Evolutionary conservation across 37 sponge, comb jelly and placozoan genomes (phyloP), one percentile per base, ranked within the genome.

Genomic region (Theonella swinhoei): DNA sequence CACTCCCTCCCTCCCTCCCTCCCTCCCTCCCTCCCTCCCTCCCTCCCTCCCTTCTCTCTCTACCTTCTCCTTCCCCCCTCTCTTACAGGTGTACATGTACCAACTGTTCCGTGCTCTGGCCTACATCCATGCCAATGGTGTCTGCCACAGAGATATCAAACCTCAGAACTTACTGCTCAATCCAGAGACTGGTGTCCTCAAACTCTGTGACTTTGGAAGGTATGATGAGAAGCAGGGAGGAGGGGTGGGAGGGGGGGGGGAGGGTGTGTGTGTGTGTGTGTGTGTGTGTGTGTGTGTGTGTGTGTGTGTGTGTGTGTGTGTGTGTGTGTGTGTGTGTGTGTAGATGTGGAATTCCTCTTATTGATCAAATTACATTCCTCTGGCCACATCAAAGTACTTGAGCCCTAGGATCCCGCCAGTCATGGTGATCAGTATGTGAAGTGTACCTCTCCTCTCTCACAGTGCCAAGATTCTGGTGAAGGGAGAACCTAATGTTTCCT

Each of bases 61-160:
- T 24, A 7, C 31, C 42, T 37, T 74, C 32, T 35, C 62, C 5
- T 64, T 28, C 32, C 42, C 61, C 28, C 36, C 36, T 80, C 9
- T 29, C 69, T 62, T 30, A 7, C 81, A 92, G 88, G 86, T 98
- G 68, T 94, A 96, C 90, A 90, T 98, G 95, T 98, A 98, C 72
- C 99, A 98, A 85, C 75, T 98, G 78, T 94, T 98, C 67, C 89
- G 99, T 17, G 81, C 97, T 0, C 83, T 98, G 66, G 99, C 96
- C 31, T 98, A 98, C 93, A 98, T 98, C 71, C 99, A 98, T 76
- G 96, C 95, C 58, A 91, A 92, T 42, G 99, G 99, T 1, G 98
- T 98, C 29, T 98, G 99, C 73, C 99, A 98, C 79, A 43, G 99
- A 66, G 99, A 98, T 70, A 98, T 98, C 83, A 98, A 96, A 70